A percentile compares a stretch with the other conserved stretches of the same genome.
phyloP scores from a whole-genome alignment of 2,797 vertebrate species.

The Dicrostonyx torquatus region DNA sequence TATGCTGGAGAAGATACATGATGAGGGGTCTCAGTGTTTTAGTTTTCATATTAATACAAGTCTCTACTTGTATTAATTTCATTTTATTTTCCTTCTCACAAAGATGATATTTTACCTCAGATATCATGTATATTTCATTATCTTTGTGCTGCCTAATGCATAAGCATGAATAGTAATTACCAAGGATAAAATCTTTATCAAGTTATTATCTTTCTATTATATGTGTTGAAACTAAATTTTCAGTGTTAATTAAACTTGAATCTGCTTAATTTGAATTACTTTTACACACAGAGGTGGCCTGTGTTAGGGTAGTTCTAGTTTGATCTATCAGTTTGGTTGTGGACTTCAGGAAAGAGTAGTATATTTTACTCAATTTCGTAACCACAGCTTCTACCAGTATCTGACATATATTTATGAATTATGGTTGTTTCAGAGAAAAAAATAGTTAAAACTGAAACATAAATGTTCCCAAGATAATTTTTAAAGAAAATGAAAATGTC shows the following conservation, averaged over 20 bases:
- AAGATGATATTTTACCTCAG: constrained; percentile 17
- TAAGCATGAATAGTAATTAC: not conserved
- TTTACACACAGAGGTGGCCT: not conserved
- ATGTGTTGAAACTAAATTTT: constrained; percentile 8
- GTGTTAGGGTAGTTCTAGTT: constrained; percentile 4
- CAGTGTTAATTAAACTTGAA: not conserved
- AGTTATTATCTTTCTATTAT: not conserved
- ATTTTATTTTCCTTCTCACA: constrained; percentile 17
- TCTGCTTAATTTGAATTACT: constrained; percentile 39
- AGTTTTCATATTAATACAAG: not conserved
- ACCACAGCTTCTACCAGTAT: constrained; percentile 4
- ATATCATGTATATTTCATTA: not conserved
- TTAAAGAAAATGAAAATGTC: constrained; percentile 40
- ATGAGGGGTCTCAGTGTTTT: not conserved
- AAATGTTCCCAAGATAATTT: constrained; percentile 32
- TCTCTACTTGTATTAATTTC: not conserved
- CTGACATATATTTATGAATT: constrained; percentile 21
- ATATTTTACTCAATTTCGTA: constrained; percentile 43
- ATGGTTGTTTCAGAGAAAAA: constrained; percentile 23
- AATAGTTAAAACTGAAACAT: constrained; percentile 21
- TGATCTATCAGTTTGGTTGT: constrained; percentile 12
- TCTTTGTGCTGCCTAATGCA: not conserved
- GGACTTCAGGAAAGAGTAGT: constrained; percentile 5
- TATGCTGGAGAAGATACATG: not conserved
- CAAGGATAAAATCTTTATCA: constrained; percentile 34